Base-by-base conservation (phyloP, 2,888 invertebrate species). In the Pachymerium ferrugineum region DNA sequence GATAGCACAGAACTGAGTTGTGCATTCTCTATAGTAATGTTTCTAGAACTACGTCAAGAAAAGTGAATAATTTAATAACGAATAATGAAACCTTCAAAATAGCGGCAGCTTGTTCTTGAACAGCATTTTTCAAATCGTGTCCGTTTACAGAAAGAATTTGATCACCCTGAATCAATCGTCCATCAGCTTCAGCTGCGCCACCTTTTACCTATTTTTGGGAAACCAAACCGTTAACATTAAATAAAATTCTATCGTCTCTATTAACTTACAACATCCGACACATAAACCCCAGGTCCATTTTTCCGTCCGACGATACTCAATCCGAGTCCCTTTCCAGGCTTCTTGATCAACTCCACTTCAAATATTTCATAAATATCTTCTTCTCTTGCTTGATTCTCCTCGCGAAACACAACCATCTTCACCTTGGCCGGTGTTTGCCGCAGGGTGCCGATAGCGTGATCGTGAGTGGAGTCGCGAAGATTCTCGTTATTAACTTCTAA, bases 151-250 rank as follows among this genome's bases (percentile, higher is more conserved):
- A 87, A 8, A 93, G 85, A 71, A 99, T 88, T 79, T 93, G 88
- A 83, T 99, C 98, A 22, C 98, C 97, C 79, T 91, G 91, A 84
- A 93, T 91, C 76, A 99, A 87, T 74, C 93, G 89, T 3, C 92
- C 94, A 82, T 97, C 96, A n/a, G 84, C 82, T 77, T 87, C 86
- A 0, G 96, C 96, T 35, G 90, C 89, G 28, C 97, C 92, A 1
- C 96, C 97, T 74, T 91, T 88, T 19, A 93, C 86, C 95, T 95
- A 83, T 0, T 38, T 38, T 2, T 35, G 38, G 19, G 5, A 69
- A 69, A 69, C 6, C 6, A 69, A 69, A 25, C 10, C 19, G 10
- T 12, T 69, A 54, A 16, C 8, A 54, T 12, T n/a, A 54, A 54
- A 12, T 19, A 54, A 35, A 14, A 35, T 1, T 25, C 19, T 5